These are phyloP conservation scores for Ochotona curzoniae DNA, from an alignment of 2,113 vertebrate genomes.

Conservation along the genomic window DNA sequence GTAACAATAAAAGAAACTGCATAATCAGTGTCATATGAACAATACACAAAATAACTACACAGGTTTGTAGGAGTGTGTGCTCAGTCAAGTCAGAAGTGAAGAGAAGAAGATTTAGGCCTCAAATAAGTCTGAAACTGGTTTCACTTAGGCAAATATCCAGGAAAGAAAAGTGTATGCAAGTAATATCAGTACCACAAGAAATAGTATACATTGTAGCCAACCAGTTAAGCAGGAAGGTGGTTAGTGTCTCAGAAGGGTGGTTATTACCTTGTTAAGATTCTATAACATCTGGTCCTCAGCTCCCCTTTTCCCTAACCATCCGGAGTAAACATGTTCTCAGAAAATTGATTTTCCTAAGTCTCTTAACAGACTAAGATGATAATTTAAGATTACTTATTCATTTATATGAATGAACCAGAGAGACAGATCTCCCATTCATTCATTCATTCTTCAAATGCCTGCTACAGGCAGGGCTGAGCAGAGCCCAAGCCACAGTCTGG, in stretches of 20 bases:
- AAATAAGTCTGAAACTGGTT: not conserved
- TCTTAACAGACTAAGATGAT: not conserved
- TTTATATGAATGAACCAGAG: not conserved
- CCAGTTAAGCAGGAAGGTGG: not conserved
- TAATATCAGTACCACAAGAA: not conserved
- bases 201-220: not conserved
- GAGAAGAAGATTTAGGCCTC: not conserved
- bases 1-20: not conserved
- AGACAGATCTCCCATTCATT: no score
- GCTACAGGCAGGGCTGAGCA: no score
- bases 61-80: not conserved
- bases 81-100: not conserved
- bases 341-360: conserved; percentile 32
- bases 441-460: no score
- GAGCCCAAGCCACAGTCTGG: no score
- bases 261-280: not conserved
- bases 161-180: not conserved
- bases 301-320: not conserved
- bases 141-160: not conserved
- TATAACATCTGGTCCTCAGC: not conserved
- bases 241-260: not conserved
- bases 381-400: not conserved
- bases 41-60: not conserved
- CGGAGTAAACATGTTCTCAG: not conserved
- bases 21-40: not conserved